phyloP scores from a whole-genome alignment of 2,797 vertebrate genomes.

The Triplophysa bombifrons region DNA sequence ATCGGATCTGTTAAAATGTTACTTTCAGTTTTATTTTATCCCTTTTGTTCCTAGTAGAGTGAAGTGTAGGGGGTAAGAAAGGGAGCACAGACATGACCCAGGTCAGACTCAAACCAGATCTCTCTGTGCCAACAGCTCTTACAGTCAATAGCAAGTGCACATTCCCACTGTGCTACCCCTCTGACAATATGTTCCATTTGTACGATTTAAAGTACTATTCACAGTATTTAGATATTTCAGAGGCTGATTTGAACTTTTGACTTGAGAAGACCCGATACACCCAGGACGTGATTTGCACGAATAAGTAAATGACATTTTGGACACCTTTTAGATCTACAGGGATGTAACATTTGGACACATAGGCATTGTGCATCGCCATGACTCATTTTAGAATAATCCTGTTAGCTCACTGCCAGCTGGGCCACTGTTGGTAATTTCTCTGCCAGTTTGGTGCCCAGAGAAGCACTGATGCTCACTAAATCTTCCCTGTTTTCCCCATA shows the following conservation, averaged over 20 bases:
- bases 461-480: conserved; percentile 34
- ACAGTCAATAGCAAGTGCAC: too few species aligned
- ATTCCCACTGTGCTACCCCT: too few species aligned
- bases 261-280: not conserved
- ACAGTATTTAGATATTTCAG: not conserved
- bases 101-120: too few species aligned
- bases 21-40: too few species aligned
- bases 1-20: too few species aligned
- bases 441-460: conserved; percentile 15
- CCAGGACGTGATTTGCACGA: conserved; percentile 22
- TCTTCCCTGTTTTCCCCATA: conserved; percentile 28
- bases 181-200: not conserved
- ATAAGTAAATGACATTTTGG: conserved; percentile 43
- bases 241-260: conserved; percentile 15
- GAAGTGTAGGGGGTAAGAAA: too few species aligned
- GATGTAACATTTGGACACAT: conserved; percentile 47
- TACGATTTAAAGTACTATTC: not conserved
- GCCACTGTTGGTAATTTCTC: conserved; percentile 18
- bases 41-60: too few species aligned
- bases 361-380: conserved; percentile 37
- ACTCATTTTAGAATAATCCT: conserved; percentile 52
- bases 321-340: conserved; percentile 22
- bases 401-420: conserved; percentile 32
- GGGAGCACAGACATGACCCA: too few species aligned
- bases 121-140: too few species aligned